phyloP scores from a whole-genome alignment of 2,888 invertebrate species.

The Holacanthella duospinosa region DNA sequence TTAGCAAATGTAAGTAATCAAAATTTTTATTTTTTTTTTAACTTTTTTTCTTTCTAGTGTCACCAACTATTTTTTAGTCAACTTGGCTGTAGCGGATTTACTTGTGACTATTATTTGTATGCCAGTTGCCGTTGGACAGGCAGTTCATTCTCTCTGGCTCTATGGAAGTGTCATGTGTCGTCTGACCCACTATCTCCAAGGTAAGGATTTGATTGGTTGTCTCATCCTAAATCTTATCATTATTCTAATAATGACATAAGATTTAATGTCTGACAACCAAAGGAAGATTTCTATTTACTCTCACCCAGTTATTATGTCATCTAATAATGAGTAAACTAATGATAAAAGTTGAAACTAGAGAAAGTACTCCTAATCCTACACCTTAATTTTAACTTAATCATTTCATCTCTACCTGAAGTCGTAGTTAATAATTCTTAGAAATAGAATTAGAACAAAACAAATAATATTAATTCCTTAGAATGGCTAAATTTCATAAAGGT shows the following conservation, averaged over 20 bases:
- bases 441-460: no score
- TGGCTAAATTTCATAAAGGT: no score
- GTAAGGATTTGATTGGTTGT: no score
- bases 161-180: conserved; percentile 66
- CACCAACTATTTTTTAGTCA: conserved; percentile 65
- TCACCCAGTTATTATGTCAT: background rate
- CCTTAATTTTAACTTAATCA: no score
- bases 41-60: conserved; percentile 49
- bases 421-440: no score
- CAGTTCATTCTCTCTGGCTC: conserved; percentile 58
- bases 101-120: conserved; percentile 63
- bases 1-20: no score
- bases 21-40: no score
- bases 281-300: background rate
- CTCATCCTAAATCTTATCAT: background rate
- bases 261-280: background rate
- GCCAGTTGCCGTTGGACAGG: conserved; percentile 61
- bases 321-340: background rate
- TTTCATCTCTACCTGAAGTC: no score
- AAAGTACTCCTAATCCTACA: no score
- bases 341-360: background rate
- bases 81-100: conserved; percentile 60
- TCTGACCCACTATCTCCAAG: conserved; percentile 60
- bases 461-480: no score
- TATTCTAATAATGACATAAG: background rate